Conservation (phyloP, 1,140 invertebrate genomes). For the Micrasema longulum region DNA sequence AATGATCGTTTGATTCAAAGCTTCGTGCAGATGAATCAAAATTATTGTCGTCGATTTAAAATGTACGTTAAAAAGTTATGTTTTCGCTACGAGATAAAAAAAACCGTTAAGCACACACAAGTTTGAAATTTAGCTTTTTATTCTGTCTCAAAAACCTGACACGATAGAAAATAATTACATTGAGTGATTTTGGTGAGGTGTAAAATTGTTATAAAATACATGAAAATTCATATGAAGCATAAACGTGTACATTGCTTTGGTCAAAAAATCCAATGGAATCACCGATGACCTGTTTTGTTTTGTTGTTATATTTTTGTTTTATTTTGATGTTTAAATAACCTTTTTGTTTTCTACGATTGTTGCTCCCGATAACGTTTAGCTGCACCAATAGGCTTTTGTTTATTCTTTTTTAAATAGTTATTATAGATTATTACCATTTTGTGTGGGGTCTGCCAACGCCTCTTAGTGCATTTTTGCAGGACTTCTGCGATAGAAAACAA, state of each 20-base stretch:
- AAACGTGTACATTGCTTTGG: background rate
- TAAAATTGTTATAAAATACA: no score
- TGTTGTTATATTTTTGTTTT: constrained; percentile 3
- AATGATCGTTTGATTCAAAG: no score
- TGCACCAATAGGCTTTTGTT: constrained; percentile 42
- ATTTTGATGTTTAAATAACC: no score
- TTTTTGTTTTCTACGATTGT: constrained; percentile 58
- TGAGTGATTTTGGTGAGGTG: background rate
- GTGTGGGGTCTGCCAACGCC: constrained; percentile 30
- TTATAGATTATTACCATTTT: constrained; percentile 29
- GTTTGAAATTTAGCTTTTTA: no score
- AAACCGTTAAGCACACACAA: no score
- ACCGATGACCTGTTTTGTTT: background rate
- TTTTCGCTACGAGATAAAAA: no score
- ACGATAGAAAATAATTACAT: no score
- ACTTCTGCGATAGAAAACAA: background rate
- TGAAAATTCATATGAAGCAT: no score
- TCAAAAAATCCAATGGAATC: background rate
- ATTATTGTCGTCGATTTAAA: no score
- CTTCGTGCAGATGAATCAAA: no score
- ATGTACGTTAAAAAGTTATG: no score
- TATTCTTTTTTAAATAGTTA: constrained; percentile 27
- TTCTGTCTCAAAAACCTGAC: no score
- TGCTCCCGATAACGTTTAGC: constrained; percentile 59
- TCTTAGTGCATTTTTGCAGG: constrained; percentile 10